Conservation (phyloP, 2,888 invertebrate genomes). For the Cinara cedri region DNA sequence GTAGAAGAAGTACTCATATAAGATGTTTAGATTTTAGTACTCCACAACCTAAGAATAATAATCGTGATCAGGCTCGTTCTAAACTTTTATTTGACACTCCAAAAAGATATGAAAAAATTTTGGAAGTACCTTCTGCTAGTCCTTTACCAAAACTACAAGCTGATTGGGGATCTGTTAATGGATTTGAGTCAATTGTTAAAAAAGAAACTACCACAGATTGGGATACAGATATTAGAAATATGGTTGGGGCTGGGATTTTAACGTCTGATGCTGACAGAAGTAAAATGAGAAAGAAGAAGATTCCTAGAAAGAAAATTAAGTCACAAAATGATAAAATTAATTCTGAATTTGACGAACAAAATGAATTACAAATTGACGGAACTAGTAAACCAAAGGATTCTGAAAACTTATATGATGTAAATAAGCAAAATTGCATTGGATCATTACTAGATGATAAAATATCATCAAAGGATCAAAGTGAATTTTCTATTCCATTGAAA, state of each 20-base stretch:
- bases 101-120: constrained; percentile 21
- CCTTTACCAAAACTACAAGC: constrained; percentile 50
- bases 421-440: background rate
- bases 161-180: constrained; percentile 50
- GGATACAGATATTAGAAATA: constrained; percentile 51
- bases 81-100: constrained; percentile 46
- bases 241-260: constrained; percentile 49
- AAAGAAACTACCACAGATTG: constrained; percentile 23
- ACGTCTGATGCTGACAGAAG: constrained; percentile 50
- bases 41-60: constrained; percentile 36
- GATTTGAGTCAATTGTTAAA: constrained; percentile 47
- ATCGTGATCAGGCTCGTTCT: constrained; percentile 37
- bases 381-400: constrained; percentile 4
- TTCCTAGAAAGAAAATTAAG: constrained; percentile 38
- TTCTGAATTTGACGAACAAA: background rate
- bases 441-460: background rate
- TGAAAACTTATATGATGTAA: background rate
- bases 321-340: background rate
- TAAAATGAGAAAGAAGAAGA: constrained; percentile 46
- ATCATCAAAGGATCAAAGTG: background rate
- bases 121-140: constrained; percentile 33
- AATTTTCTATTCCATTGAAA: constrained; percentile 9
- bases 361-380: background rate
- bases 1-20: constrained; percentile 49
- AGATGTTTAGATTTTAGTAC: constrained; percentile 52